phyloP scores from a whole-genome alignment of 35 echinoderm and acorn worm genomes.

The Diadema setosum region DNA sequence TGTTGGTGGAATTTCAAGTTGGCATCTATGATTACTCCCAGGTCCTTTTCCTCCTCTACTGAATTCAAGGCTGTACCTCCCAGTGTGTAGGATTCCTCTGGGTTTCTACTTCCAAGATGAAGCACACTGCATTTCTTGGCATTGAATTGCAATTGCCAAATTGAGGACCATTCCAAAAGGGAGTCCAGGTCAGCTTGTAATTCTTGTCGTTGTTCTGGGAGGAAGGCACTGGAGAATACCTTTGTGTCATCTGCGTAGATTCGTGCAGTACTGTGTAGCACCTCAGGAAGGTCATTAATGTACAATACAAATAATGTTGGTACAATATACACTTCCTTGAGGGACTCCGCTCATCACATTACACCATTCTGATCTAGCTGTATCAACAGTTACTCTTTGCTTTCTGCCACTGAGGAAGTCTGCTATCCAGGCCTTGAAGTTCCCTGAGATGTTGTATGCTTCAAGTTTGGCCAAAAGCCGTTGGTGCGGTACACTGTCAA shows the following conservation, averaged over 20 bases:
- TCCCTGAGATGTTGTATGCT: background rate
- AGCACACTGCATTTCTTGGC: no score
- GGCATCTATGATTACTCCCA: no score
- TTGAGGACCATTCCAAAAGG: background rate
- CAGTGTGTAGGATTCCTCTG: no score
- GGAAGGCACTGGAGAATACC: background rate
- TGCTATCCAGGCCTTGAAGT: background rate
- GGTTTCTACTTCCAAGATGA: no score
- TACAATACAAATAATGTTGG: no score
- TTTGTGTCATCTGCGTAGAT: background rate
- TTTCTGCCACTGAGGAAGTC: background rate
- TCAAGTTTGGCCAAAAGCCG: conserved; percentile 33
- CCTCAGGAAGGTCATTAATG: background rate
- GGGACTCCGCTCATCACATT: conserved; percentile 38
- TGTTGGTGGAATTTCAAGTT: no score
- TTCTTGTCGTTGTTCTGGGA: background rate
- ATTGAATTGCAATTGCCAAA: background rate
- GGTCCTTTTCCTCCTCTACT: no score
- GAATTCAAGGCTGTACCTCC: no score
- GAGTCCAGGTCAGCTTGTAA: background rate
- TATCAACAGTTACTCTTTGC: background rate
- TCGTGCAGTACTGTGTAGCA: background rate
- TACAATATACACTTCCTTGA: conserved; percentile 30
- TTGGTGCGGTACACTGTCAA: conserved; percentile 42
- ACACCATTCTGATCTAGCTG: background rate